These are phyloP conservation scores for Ceratoteleas bidentatus DNA, from an alignment of 1,140 invertebrate species.

Conservation along the genomic window DNA sequence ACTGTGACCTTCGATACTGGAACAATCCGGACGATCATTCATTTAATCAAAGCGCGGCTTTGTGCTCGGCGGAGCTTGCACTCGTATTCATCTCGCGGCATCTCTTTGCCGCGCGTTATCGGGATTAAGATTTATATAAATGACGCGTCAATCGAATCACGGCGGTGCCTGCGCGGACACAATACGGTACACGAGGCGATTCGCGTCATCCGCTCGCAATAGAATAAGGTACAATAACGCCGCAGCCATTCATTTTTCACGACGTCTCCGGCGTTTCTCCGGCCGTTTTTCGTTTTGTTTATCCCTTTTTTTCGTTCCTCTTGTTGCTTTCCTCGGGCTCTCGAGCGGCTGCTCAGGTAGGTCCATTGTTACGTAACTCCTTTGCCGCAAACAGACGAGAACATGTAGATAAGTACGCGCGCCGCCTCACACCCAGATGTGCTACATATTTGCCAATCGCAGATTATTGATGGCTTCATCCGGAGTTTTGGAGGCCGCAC, in stretches of 20 bases:
- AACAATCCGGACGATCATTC: constrained; percentile 38
- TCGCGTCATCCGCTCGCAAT: constrained; percentile 24
- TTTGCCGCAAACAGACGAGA: constrained; percentile 53
- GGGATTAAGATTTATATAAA: constrained; percentile 51
- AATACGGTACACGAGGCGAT: constrained; percentile 27
- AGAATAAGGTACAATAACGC: constrained; percentile 51
- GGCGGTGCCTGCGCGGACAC: constrained; percentile 11
- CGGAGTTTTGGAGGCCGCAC: constrained; percentile 46
- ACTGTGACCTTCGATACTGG: constrained; percentile 10
- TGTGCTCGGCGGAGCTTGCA: constrained; percentile 18
- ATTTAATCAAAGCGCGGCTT: constrained; percentile 41
- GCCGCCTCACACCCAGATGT: constrained; percentile 68
- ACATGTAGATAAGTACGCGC: constrained; percentile 53
- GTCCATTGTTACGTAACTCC: constrained; percentile 52
- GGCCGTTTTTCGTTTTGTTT: constrained; percentile 6
- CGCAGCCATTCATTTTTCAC: constrained; percentile 55
- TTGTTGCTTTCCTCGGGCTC: constrained; percentile 30
- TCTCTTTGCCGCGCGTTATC: constrained; percentile 46
- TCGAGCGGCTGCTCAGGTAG: constrained; percentile 23
- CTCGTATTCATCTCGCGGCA: constrained; percentile 45
- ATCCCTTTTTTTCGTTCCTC: constrained; percentile 27
- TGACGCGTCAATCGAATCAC: constrained; percentile 49
- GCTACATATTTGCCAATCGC: constrained; percentile 69
- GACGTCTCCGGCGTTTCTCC: constrained; percentile 44
- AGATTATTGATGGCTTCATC: constrained; percentile 75